Base-by-base conservation (phyloP, 1,140 invertebrate species). In the Panagrolaimus sp. region DNA sequence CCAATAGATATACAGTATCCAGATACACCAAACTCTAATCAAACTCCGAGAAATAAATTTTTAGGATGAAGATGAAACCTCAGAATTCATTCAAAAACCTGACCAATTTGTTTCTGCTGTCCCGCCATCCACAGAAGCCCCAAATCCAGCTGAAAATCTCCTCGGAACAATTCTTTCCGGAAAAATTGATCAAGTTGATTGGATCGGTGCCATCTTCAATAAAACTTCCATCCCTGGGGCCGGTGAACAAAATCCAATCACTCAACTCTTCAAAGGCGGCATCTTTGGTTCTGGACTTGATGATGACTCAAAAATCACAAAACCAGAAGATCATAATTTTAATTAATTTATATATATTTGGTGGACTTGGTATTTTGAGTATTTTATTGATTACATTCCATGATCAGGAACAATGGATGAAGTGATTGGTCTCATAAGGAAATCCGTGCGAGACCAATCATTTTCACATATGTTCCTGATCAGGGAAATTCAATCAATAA, bases 141-240 rank as follows among this genome's bases (percentile, higher is more conserved):
- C 63, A 44, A 65, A 65, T 65, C 63, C 63, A 21, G 63, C 63
- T 15, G 63, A 65, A 43, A 65, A 65, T 21, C 63, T 65, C 3
- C 44, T 65, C n/a, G 63, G 63, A 21, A 44, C 63, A 26, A 44
- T 65, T 43, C 32, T 65, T 5, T 28, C 12, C 28, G 63, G 63
- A 21, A 65, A 65, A 15, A 21, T 65, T 1, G 63, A 65, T 14
- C 38, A 65, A 65, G 44, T 65, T 0, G 44, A 65, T 45, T 65
- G 63, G 63, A 65, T 65, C n/a, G 63, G 44, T 26, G 38, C 63
- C 5, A 15, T 65, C 24, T 65, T 65, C 38, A 46, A 46, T 21
- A 21, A 21, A 28, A 58, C 21, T n/a, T 26, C 21, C 28, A 58
- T 58, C 52, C 21, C 52, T n/a, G 52, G 52, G 1, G 52, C 52